A percentile compares a stretch with the other conserved stretches of the same genome.
These are phyloP conservation scores for Necrosyrtes monachus DNA, from an alignment of 2,797 vertebrate genomes.

Conservation along the genomic window DNA sequence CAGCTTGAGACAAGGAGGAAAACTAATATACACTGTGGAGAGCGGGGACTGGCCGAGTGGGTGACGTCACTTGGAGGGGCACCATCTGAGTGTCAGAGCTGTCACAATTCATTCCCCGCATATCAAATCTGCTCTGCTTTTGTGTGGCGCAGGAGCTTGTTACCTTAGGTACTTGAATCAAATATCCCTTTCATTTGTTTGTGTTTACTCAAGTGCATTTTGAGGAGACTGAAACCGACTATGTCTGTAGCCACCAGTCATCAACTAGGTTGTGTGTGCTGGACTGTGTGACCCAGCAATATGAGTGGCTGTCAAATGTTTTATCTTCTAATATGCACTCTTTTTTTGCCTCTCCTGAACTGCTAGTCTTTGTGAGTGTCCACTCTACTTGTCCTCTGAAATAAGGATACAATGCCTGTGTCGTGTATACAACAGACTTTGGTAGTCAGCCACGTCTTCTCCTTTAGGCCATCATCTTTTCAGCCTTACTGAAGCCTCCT, in stretches of 20 bases:
- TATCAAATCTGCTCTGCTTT: constrained; percentile 23
- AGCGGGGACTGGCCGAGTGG: background rate
- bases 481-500: constrained; percentile 56
- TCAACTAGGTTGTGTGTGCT: background rate
- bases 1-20: constrained; percentile 22
- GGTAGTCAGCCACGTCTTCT: constrained; percentile 37
- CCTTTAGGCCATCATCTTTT: constrained; percentile 56
- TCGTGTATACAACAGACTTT: constrained; percentile 25
- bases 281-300: constrained; percentile 18
- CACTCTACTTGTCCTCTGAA: constrained; percentile 55
- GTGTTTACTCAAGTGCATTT: constrained; percentile 46
- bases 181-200: constrained; percentile 50
- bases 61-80: constrained; percentile 32
- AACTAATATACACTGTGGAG: constrained; percentile 35
- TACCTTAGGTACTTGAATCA: constrained; percentile 44
- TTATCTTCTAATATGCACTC: constrained; percentile 46
- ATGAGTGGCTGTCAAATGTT: constrained; percentile 33
- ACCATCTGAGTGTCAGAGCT: constrained; percentile 14
- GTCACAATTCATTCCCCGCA: background rate
- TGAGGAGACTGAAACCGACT: constrained; percentile 20
- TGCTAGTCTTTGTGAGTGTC: constrained; percentile 45
- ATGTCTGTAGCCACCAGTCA: constrained; percentile 6
- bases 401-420: constrained; percentile 38
- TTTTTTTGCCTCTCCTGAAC: constrained; percentile 40
- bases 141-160: background rate